Conservation (phyloP, 2,797 vertebrate genomes). For the Toxotes lorentzi region DNA sequence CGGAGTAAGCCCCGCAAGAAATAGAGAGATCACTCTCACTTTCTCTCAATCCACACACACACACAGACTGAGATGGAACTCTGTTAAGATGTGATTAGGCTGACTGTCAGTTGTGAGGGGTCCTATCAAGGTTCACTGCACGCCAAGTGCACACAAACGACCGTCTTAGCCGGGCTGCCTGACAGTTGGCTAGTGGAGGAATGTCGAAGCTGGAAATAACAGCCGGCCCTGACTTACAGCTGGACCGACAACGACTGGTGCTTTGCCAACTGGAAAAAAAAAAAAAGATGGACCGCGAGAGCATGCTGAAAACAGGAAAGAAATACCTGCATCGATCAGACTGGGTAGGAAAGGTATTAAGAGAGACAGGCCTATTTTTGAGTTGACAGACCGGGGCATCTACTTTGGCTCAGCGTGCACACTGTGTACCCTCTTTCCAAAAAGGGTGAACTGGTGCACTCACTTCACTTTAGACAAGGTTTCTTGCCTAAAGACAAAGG, state of each 20-base stretch:
- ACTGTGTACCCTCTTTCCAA: constrained; percentile 43
- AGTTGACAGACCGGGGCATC: constrained; percentile 69
- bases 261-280: constrained; percentile 50
- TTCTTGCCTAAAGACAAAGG: constrained; percentile 10
- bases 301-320: constrained; percentile 68
- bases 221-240: constrained; percentile 62
- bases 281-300: constrained; percentile 49
- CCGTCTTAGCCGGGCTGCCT: constrained; percentile 57
- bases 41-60: constrained; percentile 48
- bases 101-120: constrained; percentile 78
- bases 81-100: constrained; percentile 83
- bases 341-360: constrained; percentile 53
- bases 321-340: constrained; percentile 75
- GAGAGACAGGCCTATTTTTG: constrained; percentile 72
- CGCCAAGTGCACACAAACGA: constrained; percentile 64
- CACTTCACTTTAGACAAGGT: constrained; percentile 31
- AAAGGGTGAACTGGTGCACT: constrained; percentile 20
- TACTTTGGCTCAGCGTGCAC: constrained; percentile 53
- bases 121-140: constrained; percentile 76
- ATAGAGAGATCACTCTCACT: constrained; percentile 77
- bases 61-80: constrained; percentile 64
- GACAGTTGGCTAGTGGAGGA: constrained; percentile 66
- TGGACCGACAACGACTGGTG: constrained; percentile 53
- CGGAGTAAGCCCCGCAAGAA: constrained; percentile 66
- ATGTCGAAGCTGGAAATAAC: constrained; percentile 72